These are phyloP conservation scores for Heteromormyrus szaboi DNA, from an alignment of 2,797 vertebrate species.

Conservation along the genomic window DNA sequence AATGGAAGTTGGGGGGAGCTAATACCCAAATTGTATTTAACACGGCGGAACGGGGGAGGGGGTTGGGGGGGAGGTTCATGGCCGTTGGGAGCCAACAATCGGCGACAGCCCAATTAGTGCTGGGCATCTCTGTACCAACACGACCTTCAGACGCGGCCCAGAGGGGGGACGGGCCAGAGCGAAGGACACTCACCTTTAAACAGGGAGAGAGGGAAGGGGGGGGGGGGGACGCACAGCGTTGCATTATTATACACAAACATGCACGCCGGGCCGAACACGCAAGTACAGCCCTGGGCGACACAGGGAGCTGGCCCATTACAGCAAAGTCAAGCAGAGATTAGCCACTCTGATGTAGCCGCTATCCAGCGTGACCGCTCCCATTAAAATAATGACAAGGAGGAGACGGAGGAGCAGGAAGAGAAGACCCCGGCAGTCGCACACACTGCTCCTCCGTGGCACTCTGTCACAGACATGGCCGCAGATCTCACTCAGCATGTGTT, in stretches of 20 bases:
- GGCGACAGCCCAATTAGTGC: constrained; percentile 56
- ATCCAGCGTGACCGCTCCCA: constrained; percentile 10
- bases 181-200: neutral
- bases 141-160: constrained; percentile 56
- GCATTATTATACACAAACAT: neutral
- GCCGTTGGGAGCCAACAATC: constrained; percentile 42
- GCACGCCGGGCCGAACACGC: neutral
- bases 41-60: constrained; percentile 48
- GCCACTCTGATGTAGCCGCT: constrained; percentile 21
- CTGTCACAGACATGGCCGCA: neutral
- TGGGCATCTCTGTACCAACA: constrained; percentile 57
- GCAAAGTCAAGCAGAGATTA: constrained; percentile 25
- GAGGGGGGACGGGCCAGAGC: constrained; percentile 11
- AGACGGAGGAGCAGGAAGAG: neutral
- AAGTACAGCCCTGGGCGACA: neutral
- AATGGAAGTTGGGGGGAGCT: constrained; percentile 24
- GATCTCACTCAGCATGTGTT: neutral
- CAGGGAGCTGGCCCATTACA: constrained; percentile 19
- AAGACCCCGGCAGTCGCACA: neutral
- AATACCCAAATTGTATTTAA: constrained; percentile 54
- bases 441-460: neutral
- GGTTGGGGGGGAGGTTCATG: constrained; percentile 31
- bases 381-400: neutral
- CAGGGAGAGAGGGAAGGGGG: neutral
- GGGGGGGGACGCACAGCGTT: too few relatives aligned